Percentiles rank a stretch among this genome's conserved stretches.
Conservation (phyloP, 2,888 invertebrate species). For the Ormyrus pomaceus region DNA sequence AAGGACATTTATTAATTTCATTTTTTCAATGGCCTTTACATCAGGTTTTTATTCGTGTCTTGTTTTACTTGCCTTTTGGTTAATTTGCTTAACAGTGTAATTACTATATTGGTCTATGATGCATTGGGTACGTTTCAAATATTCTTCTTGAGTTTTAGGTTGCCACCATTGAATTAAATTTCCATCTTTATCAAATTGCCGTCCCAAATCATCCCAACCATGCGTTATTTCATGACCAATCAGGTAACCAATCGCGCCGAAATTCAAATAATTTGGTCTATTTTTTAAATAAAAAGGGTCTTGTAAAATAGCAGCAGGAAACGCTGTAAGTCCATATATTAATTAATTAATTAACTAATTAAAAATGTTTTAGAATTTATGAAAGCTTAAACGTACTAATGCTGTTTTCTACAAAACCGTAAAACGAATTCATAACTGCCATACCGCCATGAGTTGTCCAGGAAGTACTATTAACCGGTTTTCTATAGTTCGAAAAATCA, state of each 20-base stretch:
- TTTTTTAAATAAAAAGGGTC: slow-evolving; percentile 92
- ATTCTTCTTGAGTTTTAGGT: slow-evolving; percentile 86
- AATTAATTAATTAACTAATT: no score
- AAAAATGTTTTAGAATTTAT: no score
- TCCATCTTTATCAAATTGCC: slow-evolving; percentile 93
- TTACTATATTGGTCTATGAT: slow-evolving; percentile 95
- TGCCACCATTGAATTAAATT: slow-evolving; percentile 96
- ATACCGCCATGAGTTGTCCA: slow-evolving; percentile 77
- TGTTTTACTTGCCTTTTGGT: slow-evolving; percentile 80
- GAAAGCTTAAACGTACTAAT: slow-evolving; percentile 75
- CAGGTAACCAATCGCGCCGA: slow-evolving; percentile 91
- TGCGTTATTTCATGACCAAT: slow-evolving; percentile 95
- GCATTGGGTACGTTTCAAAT: slow-evolving; percentile 89
- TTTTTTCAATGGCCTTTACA: background rate
- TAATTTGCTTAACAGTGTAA: slow-evolving; percentile 87
- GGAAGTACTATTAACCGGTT: slow-evolving; percentile 77
- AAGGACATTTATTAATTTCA: background rate
- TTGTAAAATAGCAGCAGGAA: slow-evolving; percentile 90
- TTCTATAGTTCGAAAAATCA: slow-evolving; percentile 75
- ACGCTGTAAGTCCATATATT: slow-evolving; percentile 30
- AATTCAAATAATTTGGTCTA: slow-evolving; percentile 93
- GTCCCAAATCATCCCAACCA: slow-evolving; percentile 91
- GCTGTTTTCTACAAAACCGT: slow-evolving; percentile 77
- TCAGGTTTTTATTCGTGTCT: no score
- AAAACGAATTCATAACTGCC: slow-evolving; percentile 79